Evolutionary conservation across 2,797 vertebrate genomes (phyloP).

Genomic region (Benthosema pterotum): DNA sequence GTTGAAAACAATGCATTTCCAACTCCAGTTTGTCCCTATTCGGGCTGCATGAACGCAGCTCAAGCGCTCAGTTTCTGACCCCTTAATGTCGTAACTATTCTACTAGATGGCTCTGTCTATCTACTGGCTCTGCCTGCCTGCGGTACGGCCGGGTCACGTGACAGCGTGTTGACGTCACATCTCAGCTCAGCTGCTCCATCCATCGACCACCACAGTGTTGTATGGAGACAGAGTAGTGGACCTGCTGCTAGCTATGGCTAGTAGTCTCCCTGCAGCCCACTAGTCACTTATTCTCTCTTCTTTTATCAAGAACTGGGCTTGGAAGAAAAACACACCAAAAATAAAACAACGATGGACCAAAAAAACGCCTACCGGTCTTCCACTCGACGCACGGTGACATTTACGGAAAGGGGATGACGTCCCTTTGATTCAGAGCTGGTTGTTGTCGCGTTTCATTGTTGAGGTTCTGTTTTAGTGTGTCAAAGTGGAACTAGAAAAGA

Average conservation of each 20-base stretch:
- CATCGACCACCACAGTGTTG: conserved; percentile 47
- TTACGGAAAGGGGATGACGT: conserved; percentile 46
- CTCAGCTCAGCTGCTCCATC: conserved; percentile 41
- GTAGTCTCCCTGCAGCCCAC: conserved; percentile 66
- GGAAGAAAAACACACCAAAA: conserved; percentile 37
- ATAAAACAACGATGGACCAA: conserved; percentile 61
- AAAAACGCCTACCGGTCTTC: conserved; percentile 57
- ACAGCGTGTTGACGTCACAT: background rate
- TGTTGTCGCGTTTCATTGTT: conserved; percentile 62
- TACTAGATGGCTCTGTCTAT: too few species aligned
- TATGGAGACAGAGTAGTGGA: conserved; percentile 23
- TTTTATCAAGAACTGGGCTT: too few species aligned
- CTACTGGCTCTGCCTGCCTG: too few species aligned
- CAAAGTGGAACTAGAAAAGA: conserved; percentile 81
- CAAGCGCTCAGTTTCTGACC: too few species aligned
- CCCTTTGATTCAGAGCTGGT: conserved; percentile 58
- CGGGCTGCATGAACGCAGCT: too few species aligned
- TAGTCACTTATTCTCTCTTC: conserved; percentile 34
- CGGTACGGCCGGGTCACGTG: background rate
- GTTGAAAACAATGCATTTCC: too few species aligned
- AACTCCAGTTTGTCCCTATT: too few species aligned
- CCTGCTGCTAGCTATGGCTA: conserved; percentile 74
- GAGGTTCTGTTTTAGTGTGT: conserved; percentile 55
- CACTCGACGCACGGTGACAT: conserved; percentile 44
- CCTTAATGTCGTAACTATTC: too few species aligned